Percentiles rank a stretch among this genome's conserved stretches.
phyloP scores from a whole-genome alignment of 2,888 invertebrate species.

The Andrena flavipes region DNA sequence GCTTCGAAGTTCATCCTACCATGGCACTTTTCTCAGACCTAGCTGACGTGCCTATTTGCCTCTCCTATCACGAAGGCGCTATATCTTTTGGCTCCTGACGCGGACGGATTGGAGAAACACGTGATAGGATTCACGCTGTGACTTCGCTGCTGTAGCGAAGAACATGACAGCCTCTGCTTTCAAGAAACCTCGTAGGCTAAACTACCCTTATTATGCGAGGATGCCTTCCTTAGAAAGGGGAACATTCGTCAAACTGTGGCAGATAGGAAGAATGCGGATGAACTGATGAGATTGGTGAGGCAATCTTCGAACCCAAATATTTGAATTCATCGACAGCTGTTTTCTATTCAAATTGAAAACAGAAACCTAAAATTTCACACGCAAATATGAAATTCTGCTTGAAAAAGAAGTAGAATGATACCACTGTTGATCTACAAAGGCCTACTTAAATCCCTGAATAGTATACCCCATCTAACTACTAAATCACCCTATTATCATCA shows the following conservation, averaged over 20 bases:
- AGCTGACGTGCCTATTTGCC: conserved; percentile 46
- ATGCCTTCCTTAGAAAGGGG: background rate
- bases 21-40: conserved; percentile 59
- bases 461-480: too few species aligned
- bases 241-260: background rate
- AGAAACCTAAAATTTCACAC: too few species aligned
- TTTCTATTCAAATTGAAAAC: too few species aligned
- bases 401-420: too few species aligned
- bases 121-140: conserved; percentile 75
- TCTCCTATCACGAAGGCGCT: conserved; percentile 58
- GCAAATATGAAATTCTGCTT: too few species aligned
- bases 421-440: too few species aligned
- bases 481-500: too few species aligned
- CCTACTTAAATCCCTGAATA: too few species aligned
- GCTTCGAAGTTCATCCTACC: conserved; percentile 56
- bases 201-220: background rate
- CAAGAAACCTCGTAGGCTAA: background rate
- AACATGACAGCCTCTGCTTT: conserved; percentile 3
- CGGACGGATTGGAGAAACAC: conserved; percentile 62
- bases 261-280: too few species aligned
- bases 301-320: too few species aligned
- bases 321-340: too few species aligned
- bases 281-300: too few species aligned
- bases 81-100: conserved; percentile 61
- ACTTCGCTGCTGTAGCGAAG: conserved; percentile 59